Base-by-base conservation (phyloP, 2,797 vertebrate genomes). In the Poeciliopsis infans region DNA sequence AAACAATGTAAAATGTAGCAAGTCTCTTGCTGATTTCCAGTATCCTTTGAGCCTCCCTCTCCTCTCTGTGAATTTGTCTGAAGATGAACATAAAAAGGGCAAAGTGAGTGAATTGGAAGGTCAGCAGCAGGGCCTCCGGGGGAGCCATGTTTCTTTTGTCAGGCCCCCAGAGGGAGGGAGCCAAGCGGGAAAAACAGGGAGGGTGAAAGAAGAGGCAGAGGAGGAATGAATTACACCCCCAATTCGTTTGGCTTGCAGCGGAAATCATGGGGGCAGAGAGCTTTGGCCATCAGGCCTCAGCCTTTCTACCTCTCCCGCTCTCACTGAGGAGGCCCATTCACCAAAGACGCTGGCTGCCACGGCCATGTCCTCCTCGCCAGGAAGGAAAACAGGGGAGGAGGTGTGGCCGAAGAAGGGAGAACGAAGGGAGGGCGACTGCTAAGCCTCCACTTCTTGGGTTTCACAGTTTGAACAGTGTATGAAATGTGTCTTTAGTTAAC, bases 111-210 rank as follows among this genome's bases (percentile, higher is more conserved):
- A 95, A 95, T 94, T 93, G 95, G 94, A 94, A 96, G 96, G 96
- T 97, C 96, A 96, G 91, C 93, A 85, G 88, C 77, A 84, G 68
- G 91, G 94, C 92, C 95, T 95, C 94, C 91, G 92, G 93, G 94
- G 96, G 95, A 95, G 95, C 94, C 89, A 87, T 92, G 94, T 94
- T 95, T 95, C 95, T 95, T 96, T 95, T 95, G 94, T 94, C 95
- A 94, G 85, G 84, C 91, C 90, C 95, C 95, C 94, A 88, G 89
- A 88, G 91, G 88, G 90, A 89, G 88, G 87, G 87, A 86, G 85
- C 28, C 53, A 79, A 80, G 15, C 86, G 84, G 91, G 93, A 76
- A 89, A 43, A 75, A 81, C 69, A 72, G 75, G 82, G 79, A 77
- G 79, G 6, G 87, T 79, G 91, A 91, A 94, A 90, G 91, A 66